Base-by-base conservation (phyloP, 1,140 invertebrate genomes). In the Drosophila navojoa region DNA sequence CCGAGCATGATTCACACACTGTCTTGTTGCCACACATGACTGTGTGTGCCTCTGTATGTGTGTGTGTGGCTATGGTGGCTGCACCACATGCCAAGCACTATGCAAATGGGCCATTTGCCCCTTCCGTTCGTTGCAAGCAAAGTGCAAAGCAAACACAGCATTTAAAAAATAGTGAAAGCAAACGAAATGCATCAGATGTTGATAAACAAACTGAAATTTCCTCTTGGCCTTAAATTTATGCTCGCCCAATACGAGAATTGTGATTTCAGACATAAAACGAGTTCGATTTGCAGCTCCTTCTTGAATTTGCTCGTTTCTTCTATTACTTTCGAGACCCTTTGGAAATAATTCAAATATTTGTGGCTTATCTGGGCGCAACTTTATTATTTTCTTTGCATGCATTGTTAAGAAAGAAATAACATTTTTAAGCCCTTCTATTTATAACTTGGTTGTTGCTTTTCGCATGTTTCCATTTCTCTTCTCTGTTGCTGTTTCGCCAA, bases 121-220 rank as follows among this genome's bases (percentile, higher is more conserved):
- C 29, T 75, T 55, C 66, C 71, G 70, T 42, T 59, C 11, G 4
- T 61, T 67, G 52, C 67, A 19, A 68, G 77, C 75, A 87, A 68
- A 85, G 81, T 87, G 81, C 82, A 81, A 49, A 69, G 82, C 76
- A 87, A 85, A 85, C 81, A 85, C 40, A 72, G 35, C 61, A 67
- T 61, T 70, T 72, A 68, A 72, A 80, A 62, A 80, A 76, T 55
- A 76, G 60, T 44, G 13, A 70, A 74, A 45, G 61, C 80, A 80
- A 66, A 72, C 64, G 71, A 84, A 72, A 63, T 75, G 53, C 78
- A 76, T 71, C 68, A 60, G 47, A 63, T 66, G 64, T 71, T 76
- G 57, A 32, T 53, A 54, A 84, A 64, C 64, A 82, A 82, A 75
- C 70, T 66, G 66, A 11, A 32, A 67, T 79, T 76, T 57, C 50